Conservation (phyloP, 2,888 invertebrate genomes). For the Acanthosepion pharaonis region DNA sequence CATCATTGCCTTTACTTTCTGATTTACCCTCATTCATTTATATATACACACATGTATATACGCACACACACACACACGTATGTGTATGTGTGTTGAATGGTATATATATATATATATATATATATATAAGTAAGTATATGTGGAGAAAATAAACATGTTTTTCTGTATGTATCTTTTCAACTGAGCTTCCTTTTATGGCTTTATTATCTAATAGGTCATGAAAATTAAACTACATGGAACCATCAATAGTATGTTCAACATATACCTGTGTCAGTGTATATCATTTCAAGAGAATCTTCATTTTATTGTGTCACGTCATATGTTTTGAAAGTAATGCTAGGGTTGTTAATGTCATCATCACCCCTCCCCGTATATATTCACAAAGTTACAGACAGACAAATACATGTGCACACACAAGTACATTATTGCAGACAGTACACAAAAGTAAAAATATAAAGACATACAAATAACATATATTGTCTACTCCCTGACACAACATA, state of each 20-base stretch:
- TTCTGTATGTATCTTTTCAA: neutral
- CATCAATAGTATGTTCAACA: neutral
- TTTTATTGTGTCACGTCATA: neutral
- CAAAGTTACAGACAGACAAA: neutral
- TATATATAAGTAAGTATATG: too few relatives aligned
- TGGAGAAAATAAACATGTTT: too few relatives aligned
- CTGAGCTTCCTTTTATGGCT: neutral
- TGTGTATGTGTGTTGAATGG: too few relatives aligned
- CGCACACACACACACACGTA: too few relatives aligned
- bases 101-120: too few relatives aligned
- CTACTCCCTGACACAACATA: neutral
- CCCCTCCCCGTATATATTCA: neutral
- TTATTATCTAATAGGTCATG: neutral
- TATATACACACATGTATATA: too few relatives aligned
- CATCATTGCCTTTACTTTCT: too few relatives aligned
- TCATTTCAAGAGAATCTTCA: neutral
- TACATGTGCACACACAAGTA: neutral
- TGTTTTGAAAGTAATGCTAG: neutral
- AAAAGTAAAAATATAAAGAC: neutral
- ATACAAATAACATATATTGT: neutral
- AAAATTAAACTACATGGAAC: neutral
- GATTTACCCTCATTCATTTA: too few relatives aligned
- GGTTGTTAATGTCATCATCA: neutral
- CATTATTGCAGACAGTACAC: neutral
- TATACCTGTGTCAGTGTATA: neutral